A percentile compares a stretch with the other conserved stretches of the same genome.
Evolutionary conservation across 2,113 vertebrate species (phyloP).

Genomic region (Serinus canaria): DNA sequence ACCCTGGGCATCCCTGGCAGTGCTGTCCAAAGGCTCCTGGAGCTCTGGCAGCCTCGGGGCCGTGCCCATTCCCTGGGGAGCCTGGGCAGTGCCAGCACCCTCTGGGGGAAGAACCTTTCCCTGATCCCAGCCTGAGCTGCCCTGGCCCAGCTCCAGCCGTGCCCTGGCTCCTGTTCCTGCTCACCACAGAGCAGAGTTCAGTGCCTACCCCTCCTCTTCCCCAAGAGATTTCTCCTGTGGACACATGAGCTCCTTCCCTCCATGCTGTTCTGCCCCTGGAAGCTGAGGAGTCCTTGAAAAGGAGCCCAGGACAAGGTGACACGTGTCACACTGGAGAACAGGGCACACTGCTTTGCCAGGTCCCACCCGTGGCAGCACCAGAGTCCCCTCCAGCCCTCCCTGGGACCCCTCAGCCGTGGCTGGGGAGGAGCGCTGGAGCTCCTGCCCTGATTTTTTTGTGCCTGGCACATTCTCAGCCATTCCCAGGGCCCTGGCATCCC

Average conservation of each 20-base stretch:
- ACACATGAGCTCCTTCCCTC: neutral
- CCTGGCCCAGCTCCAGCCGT: neutral
- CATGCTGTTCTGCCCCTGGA: neutral
- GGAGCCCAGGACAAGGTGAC: neutral
- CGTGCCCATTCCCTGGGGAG: neutral
- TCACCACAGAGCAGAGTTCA: neutral
- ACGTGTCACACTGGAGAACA: neutral
- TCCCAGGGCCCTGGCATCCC: neutral
- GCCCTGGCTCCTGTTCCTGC: accelerated
- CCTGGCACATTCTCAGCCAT: neutral
- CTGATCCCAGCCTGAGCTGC: neutral
- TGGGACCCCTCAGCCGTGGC: accelerated
- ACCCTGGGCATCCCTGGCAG: neutral
- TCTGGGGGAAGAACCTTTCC: neutral
- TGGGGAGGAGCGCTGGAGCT: neutral
- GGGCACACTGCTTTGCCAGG: accelerated
- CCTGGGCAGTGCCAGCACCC: neutral
- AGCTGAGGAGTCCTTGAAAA: neutral
- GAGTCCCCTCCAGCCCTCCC: neutral
- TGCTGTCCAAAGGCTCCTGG: neutral
- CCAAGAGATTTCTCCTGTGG: neutral
- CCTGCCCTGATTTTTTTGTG: neutral
- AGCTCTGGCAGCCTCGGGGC: neutral
- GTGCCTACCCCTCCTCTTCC: neutral
- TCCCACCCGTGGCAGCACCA: neutral